A percentile compares a stretch with the other conserved stretches of the same genome.
These are phyloP conservation scores for Gadopsis bispinosus DNA, from an alignment of 2,797 vertebrate species.

Conservation along the genomic window DNA sequence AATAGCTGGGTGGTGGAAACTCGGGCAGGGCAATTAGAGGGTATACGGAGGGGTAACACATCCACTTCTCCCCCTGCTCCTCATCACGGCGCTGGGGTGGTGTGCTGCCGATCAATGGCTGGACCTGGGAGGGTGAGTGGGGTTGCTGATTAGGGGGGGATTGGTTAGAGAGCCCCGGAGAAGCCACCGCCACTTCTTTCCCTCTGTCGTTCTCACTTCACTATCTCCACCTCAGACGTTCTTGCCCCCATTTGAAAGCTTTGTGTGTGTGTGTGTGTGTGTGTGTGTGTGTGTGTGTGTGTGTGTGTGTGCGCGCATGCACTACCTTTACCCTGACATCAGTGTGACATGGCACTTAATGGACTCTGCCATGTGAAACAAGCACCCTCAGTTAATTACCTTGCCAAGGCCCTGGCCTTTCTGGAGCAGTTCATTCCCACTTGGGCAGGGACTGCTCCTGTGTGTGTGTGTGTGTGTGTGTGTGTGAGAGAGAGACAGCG, in stretches of 20 bases:
- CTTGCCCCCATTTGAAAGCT: conserved; percentile 48
- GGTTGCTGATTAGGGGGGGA: conserved; percentile 75
- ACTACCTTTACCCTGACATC: conserved; percentile 81
- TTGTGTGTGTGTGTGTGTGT: conserved; percentile 34
- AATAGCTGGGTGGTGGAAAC: conserved; percentile 52
- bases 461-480: conserved; percentile 5
- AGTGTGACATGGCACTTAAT: conserved; percentile 84
- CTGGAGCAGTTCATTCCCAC: conserved; percentile 79
- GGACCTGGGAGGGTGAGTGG: conserved; percentile 61
- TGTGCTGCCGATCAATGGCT: conserved; percentile 68
- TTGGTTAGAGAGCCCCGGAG: conserved; percentile 59
- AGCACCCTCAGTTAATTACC: conserved; percentile 85
- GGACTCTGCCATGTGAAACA: conserved; percentile 87
- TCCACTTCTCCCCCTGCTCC: conserved; percentile 53
- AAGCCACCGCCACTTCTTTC: conserved; percentile 67
- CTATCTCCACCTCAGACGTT: conserved; percentile 64
- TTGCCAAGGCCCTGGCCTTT: conserved; percentile 83
- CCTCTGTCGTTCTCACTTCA: conserved; percentile 68
- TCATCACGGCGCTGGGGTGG: conserved; percentile 61
- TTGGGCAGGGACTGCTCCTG: conserved; percentile 65
- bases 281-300: conserved; percentile 25
- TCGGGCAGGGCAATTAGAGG: conserved; percentile 79
- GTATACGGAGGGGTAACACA: conserved; percentile 69
- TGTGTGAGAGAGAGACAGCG: conserved; percentile 20
- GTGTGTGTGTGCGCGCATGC: conserved; percentile 35